A percentile compares a stretch with the other conserved stretches of the same genome.
Evolutionary conservation across 2,113 vertebrate species (phyloP).

Genomic region (Chunga burmeisteri): DNA sequence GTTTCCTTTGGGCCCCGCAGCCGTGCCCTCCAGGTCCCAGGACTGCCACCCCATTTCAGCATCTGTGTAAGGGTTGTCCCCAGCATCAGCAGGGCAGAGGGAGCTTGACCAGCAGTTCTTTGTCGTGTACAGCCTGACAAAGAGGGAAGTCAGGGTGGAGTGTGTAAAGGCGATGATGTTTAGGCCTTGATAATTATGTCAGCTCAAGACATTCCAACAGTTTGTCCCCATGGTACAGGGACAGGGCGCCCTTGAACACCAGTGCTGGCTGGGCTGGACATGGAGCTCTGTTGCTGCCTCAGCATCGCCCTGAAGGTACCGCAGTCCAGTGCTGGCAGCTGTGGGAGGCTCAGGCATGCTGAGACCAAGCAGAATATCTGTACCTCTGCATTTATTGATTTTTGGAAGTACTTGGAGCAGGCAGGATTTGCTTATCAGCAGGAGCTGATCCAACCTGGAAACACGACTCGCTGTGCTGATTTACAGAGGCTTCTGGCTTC

Average conservation of each 20-base stretch:
- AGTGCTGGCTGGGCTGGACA: neutral
- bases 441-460: neutral
- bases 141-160: too few species aligned
- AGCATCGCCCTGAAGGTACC: neutral
- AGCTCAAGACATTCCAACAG: neutral
- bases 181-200: neutral
- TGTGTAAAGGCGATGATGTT: too few species aligned
- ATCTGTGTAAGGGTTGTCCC: neutral
- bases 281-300: neutral
- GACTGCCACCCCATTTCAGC: neutral
- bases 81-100: neutral
- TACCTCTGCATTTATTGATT: neutral
- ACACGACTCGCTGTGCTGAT: neutral
- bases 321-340: neutral
- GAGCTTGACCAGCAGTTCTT: neutral
- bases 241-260: neutral
- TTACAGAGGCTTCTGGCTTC: neutral
- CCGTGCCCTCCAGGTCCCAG: neutral
- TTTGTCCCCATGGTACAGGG: accelerated
- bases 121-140: accelerated
- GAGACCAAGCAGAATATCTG: neutral
- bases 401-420: neutral
- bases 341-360: neutral
- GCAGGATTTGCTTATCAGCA: neutral
- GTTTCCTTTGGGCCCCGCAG: neutral